phyloP scores from a whole-genome alignment of 2,888 invertebrate genomes.

The Polyploca ridens region DNA sequence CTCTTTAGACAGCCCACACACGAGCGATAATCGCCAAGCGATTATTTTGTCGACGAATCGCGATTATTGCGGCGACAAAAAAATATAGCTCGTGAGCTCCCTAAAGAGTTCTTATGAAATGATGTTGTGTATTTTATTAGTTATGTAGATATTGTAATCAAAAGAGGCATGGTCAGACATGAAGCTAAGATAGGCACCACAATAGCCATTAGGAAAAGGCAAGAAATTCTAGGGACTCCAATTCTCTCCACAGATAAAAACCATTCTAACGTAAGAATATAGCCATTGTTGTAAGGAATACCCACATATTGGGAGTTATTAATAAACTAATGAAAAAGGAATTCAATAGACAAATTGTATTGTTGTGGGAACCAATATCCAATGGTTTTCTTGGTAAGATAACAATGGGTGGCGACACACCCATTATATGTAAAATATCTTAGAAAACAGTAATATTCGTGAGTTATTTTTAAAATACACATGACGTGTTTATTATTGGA shows the following conservation, averaged over 20 bases:
- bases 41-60: too few species aligned
- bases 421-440: slow-evolving; percentile 8
- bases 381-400: slow-evolving; percentile 24
- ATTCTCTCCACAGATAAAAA: neutral
- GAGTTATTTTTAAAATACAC: too few species aligned
- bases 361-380: slow-evolving; percentile 27
- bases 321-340: slow-evolving; percentile 24
- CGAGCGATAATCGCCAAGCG: too few species aligned
- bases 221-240: neutral
- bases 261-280: neutral
- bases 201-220: neutral
- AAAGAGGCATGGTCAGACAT: neutral
- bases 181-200: neutral
- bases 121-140: too few species aligned
- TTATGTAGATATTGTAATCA: too few species aligned
- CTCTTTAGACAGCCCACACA: too few species aligned
- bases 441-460: neutral
- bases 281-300: slow-evolving; percentile 8
- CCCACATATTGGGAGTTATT: slow-evolving; percentile 8
- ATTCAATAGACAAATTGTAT: slow-evolving; percentile 21
- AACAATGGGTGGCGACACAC: slow-evolving; percentile 37
- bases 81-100: too few species aligned
- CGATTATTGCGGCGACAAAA: too few species aligned
- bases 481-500: too few species aligned
- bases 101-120: too few species aligned